A percentile compares a stretch with the other conserved stretches of the same genome.
These are phyloP conservation scores for Aulostomus chinensis DNA, from an alignment of 2,797 vertebrate genomes.

Conservation along the genomic window DNA sequence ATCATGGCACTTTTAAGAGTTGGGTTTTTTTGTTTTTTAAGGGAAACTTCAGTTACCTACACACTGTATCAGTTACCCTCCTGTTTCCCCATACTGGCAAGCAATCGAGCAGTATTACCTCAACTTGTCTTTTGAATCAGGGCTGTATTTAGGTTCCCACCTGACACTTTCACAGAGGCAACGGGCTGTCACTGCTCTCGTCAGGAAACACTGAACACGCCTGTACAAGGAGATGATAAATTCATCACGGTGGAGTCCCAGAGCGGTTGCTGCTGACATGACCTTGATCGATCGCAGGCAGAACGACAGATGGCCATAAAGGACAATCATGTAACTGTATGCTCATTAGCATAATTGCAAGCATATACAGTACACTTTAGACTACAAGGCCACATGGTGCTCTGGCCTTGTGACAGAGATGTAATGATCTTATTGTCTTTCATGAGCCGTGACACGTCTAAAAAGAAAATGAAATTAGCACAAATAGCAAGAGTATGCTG, in stretches of 20 bases:
- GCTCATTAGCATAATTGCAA: slow-evolving; percentile 74
- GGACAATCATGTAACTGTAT: slow-evolving; percentile 74
- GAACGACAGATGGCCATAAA: slow-evolving; percentile 79
- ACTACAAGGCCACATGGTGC: slow-evolving; percentile 47
- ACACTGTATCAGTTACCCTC: no score
- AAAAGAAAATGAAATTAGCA: slow-evolving; percentile 14
- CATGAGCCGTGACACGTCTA: slow-evolving; percentile 17
- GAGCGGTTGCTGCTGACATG: slow-evolving; percentile 53
- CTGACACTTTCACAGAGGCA: slow-evolving; percentile 27
- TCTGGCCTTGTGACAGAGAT: slow-evolving; percentile 27
- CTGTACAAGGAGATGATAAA: slow-evolving; percentile 58
- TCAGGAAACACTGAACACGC: slow-evolving; percentile 53
- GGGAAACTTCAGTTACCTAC: no score
- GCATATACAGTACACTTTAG: slow-evolving; percentile 48
- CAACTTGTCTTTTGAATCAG: slow-evolving; percentile 50
- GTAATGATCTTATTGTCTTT: slow-evolving; percentile 29
- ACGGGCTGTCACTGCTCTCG: slow-evolving; percentile 39
- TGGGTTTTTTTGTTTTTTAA: no score
- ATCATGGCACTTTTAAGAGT: no score
- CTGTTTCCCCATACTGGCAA: neutral
- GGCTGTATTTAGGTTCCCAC: slow-evolving; percentile 40
- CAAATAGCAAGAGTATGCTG: no score
- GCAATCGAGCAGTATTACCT: slow-evolving; percentile 14
- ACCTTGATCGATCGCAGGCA: slow-evolving; percentile 76
- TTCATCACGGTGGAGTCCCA: slow-evolving; percentile 66